Percentiles rank a stretch among this genome's conserved stretches.
These are phyloP conservation scores for Spicauda simplicius DNA, from an alignment of 2,888 invertebrate genomes.

Conservation along the genomic window DNA sequence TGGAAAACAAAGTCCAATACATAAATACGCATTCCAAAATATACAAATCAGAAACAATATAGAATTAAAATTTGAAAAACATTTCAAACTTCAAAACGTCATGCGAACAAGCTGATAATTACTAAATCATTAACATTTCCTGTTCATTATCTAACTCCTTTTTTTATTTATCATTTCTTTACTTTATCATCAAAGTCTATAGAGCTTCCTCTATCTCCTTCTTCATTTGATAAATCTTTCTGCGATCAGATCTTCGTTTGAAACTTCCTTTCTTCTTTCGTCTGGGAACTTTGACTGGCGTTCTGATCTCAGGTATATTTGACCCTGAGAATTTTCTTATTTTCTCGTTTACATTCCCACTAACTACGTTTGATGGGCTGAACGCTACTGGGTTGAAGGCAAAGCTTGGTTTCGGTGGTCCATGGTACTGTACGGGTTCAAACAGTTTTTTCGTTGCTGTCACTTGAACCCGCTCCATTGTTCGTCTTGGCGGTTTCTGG, in stretches of 20 bases:
- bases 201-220: slow-evolving; percentile 75
- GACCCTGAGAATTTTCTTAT: slow-evolving; percentile 72
- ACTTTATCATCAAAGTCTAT: not conserved
- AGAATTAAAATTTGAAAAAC: not conserved
- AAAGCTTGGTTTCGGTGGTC: slow-evolving; percentile 1
- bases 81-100: slow-evolving; percentile 4
- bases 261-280: slow-evolving; percentile 65
- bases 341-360: slow-evolving; percentile 76
- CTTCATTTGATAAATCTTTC: slow-evolving; percentile 67
- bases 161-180: not conserved
- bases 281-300: slow-evolving; percentile 61
- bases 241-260: slow-evolving; percentile 65
- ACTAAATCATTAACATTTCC: slow-evolving; percentile 1
- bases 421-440: slow-evolving; percentile 51
- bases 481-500: slow-evolving; percentile 8
- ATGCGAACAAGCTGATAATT: slow-evolving; percentile 4
- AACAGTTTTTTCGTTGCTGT: slow-evolving; percentile 70
- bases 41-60: not conserved
- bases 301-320: slow-evolving; percentile 56
- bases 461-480: slow-evolving; percentile 46
- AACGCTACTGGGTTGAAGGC: not conserved
- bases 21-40: not conserved
- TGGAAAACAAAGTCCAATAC: slow-evolving; percentile 7
- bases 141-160: not conserved
- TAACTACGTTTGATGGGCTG: slow-evolving; percentile 51